These are phyloP conservation scores for Hydractinia symbiolongicarpus DNA, from an alignment of 30 jellyfish, hydroid and myxozoan species.

Conservation along the genomic window DNA sequence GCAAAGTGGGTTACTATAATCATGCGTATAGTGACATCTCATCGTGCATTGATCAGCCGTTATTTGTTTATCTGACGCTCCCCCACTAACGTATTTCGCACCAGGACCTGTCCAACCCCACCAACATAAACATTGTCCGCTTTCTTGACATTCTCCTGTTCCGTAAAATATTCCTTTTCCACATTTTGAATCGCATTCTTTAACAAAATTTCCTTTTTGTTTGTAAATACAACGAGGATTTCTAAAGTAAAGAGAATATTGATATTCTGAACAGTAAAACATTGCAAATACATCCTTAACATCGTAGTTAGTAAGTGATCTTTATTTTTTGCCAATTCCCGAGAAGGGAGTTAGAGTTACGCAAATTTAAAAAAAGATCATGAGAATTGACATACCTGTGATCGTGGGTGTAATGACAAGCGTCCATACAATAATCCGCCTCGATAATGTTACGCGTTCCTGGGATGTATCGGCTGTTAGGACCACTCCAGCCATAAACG, in stretches of 20 bases:
- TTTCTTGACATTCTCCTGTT: constrained; percentile 54
- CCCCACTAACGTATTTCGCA: constrained; percentile 28
- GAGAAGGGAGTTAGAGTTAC: neutral
- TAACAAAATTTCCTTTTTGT: neutral
- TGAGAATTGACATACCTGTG: neutral
- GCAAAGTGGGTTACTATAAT: constrained; percentile 36
- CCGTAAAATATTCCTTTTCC: constrained; percentile 34
- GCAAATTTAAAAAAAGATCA: neutral
- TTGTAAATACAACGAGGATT: neutral
- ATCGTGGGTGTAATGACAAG: constrained; percentile 27
- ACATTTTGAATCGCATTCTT: constrained; percentile 40
- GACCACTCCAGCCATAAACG: constrained; percentile 26
- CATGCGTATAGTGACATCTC: constrained; percentile 58
- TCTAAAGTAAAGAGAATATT: neutral
- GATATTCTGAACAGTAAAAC: neutral
- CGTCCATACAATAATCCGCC: constrained; percentile 12
- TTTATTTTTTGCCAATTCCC: neutral
- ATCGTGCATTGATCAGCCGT: constrained; percentile 48
- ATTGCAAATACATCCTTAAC: neutral
- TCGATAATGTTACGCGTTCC: constrained; percentile 1
- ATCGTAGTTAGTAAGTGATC: neutral
- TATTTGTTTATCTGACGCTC: constrained; percentile 8
- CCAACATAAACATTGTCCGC: constrained; percentile 62
- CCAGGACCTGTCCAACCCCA: constrained; percentile 89
- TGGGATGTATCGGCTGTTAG: neutral